phyloP scores from a whole-genome alignment of 2,797 vertebrate genomes.

The Sebastes taczanowskii region DNA sequence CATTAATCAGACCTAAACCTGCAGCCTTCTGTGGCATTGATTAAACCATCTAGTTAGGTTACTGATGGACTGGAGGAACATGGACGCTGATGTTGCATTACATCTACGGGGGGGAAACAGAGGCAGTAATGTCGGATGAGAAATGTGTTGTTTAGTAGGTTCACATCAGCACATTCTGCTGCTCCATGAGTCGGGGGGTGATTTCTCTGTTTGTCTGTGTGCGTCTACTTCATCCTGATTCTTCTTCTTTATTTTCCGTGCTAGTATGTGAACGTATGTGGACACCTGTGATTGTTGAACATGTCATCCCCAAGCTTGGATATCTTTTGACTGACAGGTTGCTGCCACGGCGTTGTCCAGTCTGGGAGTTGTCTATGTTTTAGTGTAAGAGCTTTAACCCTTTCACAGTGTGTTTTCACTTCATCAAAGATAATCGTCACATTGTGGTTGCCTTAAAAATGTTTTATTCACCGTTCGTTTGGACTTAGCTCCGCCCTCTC shows the following conservation, averaged over 20 bases:
- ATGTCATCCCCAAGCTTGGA: neutral
- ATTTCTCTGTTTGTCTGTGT: neutral
- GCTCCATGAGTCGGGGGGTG: neutral
- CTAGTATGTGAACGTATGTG: neutral
- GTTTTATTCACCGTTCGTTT: no score
- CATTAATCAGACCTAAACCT: slow-evolving; percentile 69
- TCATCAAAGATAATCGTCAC: no score
- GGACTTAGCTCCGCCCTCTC: no score
- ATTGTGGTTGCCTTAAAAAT: no score
- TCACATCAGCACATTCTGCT: slow-evolving; percentile 36
- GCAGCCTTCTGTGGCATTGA: slow-evolving; percentile 62
- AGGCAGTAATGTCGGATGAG: slow-evolving; percentile 22
- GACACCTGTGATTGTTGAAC: neutral
- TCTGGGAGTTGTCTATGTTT: no score
- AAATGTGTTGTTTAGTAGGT: slow-evolving; percentile 25
- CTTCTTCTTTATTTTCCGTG: neutral
- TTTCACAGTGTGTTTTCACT: no score
- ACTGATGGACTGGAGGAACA: slow-evolving; percentile 46
- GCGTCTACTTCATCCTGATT: neutral
- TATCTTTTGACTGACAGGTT: no score
- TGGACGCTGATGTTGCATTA: slow-evolving; percentile 50
- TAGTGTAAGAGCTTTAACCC: no score
- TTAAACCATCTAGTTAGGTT: slow-evolving; percentile 65
- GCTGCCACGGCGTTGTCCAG: no score
- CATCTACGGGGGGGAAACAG: slow-evolving; percentile 3